A percentile compares a stretch with the other conserved stretches of the same genome.
phyloP scores from a whole-genome alignment of 2,113 vertebrate genomes.

The Egretta garzetta region DNA sequence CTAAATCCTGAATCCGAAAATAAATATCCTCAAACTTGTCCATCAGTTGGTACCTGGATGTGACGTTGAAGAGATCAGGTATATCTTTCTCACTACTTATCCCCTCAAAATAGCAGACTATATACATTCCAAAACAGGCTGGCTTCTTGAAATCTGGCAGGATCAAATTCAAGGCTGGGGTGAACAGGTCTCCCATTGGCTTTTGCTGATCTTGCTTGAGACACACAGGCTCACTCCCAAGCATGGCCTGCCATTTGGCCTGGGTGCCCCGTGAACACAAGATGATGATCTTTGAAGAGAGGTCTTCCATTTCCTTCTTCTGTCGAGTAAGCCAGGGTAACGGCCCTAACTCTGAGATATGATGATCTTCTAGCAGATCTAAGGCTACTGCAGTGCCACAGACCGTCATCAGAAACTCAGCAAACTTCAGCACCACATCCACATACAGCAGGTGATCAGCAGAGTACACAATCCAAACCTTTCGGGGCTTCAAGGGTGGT shows the following conservation, averaged over 20 bases:
- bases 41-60: conserved; percentile 87
- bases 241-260: conserved; percentile 93
- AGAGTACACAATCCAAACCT: conserved; percentile 91
- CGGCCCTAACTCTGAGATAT: conserved; percentile 82
- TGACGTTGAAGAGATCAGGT: conserved; percentile 87
- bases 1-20: conserved; percentile 89
- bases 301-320: conserved; percentile 80
- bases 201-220: conserved; percentile 83
- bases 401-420: conserved; percentile 85
- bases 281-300: conserved; percentile 86
- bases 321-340: conserved; percentile 89
- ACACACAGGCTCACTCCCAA: conserved; percentile 72
- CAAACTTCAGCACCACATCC: conserved; percentile 90
- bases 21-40: conserved; percentile 91
- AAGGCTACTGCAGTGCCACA: conserved; percentile 90
- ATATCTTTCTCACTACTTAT: conserved; percentile 81
- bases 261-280: conserved; percentile 90
- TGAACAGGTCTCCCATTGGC: conserved; percentile 87
- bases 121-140: conserved; percentile 86
- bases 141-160: conserved; percentile 88
- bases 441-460: conserved; percentile 89
- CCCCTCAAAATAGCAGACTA: conserved; percentile 91
- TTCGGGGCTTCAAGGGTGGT: conserved; percentile 64
- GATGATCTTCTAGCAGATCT: conserved; percentile 84
- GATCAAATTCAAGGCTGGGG: conserved; percentile 88